These are phyloP conservation scores for Setipinna tenuifilis DNA, from an alignment of 2,797 vertebrate species.

Conservation along the genomic window DNA sequence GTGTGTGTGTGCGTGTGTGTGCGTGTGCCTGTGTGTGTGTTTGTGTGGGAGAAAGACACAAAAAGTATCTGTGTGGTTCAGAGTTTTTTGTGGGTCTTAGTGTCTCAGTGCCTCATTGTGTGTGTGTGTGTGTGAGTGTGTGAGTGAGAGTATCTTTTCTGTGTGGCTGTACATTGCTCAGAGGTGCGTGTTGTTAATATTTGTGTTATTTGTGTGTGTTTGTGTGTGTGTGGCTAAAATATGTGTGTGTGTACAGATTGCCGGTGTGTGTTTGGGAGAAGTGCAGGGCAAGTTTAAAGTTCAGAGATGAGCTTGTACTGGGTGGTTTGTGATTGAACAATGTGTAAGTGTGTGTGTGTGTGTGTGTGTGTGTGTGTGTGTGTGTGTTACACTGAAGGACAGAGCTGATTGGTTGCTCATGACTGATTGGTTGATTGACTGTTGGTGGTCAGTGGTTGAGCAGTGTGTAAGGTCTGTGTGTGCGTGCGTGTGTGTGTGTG, in stretches of 20 bases:
- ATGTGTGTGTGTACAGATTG: neutral
- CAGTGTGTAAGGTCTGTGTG: no score
- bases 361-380: no score
- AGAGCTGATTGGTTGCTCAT: neutral
- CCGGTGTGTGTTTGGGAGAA: neutral
- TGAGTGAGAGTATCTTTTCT: conserved; percentile 18
- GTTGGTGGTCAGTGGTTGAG: neutral
- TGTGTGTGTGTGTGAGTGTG: conserved; percentile 3
- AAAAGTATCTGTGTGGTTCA: no score
- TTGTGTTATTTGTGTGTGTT: conserved; percentile 56
- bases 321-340: neutral
- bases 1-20: conserved; percentile 20
- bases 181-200: conserved; percentile 27
- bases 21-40: conserved; percentile 41
- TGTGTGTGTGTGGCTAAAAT: neutral
- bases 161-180: neutral
- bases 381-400: neutral
- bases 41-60: no score
- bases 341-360: no score
- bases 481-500: no score
- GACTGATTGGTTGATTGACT: no score
- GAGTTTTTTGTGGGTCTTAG: no score
- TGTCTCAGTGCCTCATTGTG: neutral
- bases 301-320: neutral
- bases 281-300: neutral